Base-by-base conservation (phyloP, 2,797 vertebrate genomes). In the Pyrocephalus nanus region DNA sequence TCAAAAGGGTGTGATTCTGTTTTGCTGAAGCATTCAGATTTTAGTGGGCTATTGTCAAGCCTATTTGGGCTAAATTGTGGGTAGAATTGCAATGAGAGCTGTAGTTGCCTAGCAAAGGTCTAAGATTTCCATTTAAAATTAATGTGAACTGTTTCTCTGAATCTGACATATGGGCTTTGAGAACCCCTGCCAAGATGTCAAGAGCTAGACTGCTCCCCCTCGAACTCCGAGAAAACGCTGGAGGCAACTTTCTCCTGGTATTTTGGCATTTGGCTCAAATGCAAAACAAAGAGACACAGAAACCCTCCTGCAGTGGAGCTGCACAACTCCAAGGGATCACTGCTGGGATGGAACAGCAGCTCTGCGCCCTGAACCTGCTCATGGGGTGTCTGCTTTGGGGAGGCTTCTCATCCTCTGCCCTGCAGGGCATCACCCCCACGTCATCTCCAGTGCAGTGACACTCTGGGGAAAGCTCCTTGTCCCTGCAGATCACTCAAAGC, bases 51-150 rank as follows among this genome's bases (percentile, higher is more conserved):
- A 78, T 91, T 95, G 95, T 96, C 89, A 70, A 75, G 87, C 75
- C 72, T 91, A 40, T 94, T 96, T 90, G 87, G 89, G 94, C 78
- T 45, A 88, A 94, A 94, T 53, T 93, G 92, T 88, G 95, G 92
- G 84, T 48, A 94, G 95, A 95, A 96, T 91, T 51, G 93, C 95
- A 96, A 94, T 92, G 93, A 96, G 91, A 93, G 70, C 86, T 43
- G 92, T 7, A 95, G 95, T 95, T 96, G 93, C 96, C 93, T 96
- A 95, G 94, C 96, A 95, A 94, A 96, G 93, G 96, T 95, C 95
- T 95, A 69, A 69, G 91, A 96, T 97, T 96, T 94, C 93, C 95
- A 94, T 97, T 94, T 96, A 92, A 97, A 97, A 97, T 94, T 83
- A 96, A 96, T 92, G 92, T 94, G 84, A 96, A 92, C 93, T 91